A percentile compares a stretch with the other conserved stretches of the same genome.
These are phyloP conservation scores for Heliconius ethilla DNA, from an alignment of 2,888 invertebrate species.

Conservation along the genomic window DNA sequence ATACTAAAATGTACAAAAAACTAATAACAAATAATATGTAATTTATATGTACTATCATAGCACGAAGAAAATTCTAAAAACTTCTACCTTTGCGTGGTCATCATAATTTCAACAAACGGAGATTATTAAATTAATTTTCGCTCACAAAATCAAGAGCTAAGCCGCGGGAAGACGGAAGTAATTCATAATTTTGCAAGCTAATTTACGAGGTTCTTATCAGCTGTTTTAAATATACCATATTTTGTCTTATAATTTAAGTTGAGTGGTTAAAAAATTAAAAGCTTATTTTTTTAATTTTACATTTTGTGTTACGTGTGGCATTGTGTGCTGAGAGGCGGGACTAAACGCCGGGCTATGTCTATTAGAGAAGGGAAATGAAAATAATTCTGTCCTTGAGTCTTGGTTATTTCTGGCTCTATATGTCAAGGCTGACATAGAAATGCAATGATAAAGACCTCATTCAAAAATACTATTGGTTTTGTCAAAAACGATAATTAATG, in stretches of 20 bases:
- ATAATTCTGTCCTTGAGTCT: too few relatives aligned
- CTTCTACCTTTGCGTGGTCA: not conserved
- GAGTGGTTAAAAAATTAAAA: not conserved
- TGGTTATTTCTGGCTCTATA: too few relatives aligned
- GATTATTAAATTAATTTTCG: slow-evolving; percentile 34
- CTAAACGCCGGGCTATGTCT: not conserved
- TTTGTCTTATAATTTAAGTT: slow-evolving; percentile 47
- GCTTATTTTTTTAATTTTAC: not conserved
- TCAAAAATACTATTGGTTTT: too few relatives aligned
- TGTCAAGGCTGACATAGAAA: too few relatives aligned
- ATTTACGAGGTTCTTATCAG: slow-evolving; percentile 62
- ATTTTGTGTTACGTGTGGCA: not conserved
- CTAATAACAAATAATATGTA: not conserved
- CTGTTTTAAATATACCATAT: slow-evolving; percentile 56
- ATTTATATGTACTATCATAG: not conserved
- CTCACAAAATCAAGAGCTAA: slow-evolving; percentile 37
- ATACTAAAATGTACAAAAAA: too few relatives aligned
- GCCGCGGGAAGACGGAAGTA: slow-evolving; percentile 39
- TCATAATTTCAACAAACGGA: slow-evolving; percentile 8
- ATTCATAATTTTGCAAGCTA: slow-evolving; percentile 50
- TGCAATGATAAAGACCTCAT: too few relatives aligned
- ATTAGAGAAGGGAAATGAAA: too few relatives aligned
- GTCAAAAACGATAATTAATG: too few relatives aligned
- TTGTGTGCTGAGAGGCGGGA: not conserved
- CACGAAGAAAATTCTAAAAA: not conserved